Conservation (phyloP, 2,797 vertebrate species). For the Danio albolineatus region DNA sequence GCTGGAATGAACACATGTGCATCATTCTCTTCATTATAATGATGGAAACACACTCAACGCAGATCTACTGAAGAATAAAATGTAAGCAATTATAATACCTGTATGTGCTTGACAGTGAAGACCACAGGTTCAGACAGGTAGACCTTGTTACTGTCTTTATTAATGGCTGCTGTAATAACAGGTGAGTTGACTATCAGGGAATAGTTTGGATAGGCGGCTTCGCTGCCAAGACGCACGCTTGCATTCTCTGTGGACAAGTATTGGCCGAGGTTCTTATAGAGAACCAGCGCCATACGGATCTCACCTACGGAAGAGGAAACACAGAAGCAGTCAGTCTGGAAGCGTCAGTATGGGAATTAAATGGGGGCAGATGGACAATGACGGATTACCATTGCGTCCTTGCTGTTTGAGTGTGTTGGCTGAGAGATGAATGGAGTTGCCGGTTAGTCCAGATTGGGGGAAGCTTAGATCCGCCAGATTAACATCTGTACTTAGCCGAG, state of each 20-base stretch:
- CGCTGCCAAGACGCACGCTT: constrained; percentile 89
- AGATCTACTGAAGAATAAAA: not conserved
- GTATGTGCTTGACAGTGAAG: constrained; percentile 95
- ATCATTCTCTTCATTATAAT: not conserved
- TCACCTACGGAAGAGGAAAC: constrained; percentile 83
- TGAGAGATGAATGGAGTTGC: constrained; percentile 94
- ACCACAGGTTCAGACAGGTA: constrained; percentile 96
- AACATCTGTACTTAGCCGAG: constrained; percentile 94
- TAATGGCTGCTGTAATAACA: constrained; percentile 96
- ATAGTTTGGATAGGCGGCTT: constrained; percentile 93
- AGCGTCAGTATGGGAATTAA: not conserved
- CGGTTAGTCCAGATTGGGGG: constrained; percentile 89
- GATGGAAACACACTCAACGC: not conserved
- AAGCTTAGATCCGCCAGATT: constrained; percentile 93
- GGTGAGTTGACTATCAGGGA: constrained; percentile 98
- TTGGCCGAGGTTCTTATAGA: constrained; percentile 94
- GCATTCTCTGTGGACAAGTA: constrained; percentile 98
- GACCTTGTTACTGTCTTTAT: constrained; percentile 98
- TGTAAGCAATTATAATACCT: constrained; percentile 76
- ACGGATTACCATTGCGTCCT: constrained; percentile 88
- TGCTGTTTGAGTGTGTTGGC: constrained; percentile 97
- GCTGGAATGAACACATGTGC: constrained; percentile 73
- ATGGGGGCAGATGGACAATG: not conserved
- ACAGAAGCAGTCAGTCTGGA: not conserved
- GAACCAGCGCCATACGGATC: constrained; percentile 95